phyloP scores from a whole-genome alignment of 2,113 vertebrate genomes.

The Pituophis catenifer region DNA sequence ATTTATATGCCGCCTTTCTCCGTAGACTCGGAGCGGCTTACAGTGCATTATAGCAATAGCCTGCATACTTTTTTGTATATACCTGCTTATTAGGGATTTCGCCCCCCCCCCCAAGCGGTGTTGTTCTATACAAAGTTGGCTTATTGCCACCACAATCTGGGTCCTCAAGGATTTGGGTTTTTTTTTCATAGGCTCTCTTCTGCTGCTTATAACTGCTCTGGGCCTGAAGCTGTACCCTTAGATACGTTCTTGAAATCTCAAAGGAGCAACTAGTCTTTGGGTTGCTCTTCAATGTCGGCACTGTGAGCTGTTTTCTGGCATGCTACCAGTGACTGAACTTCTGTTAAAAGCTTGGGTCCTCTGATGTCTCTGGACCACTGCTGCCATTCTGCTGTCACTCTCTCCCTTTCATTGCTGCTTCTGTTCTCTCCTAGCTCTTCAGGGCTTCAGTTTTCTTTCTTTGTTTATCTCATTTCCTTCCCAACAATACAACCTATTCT shows the following conservation, averaged over 20 bases:
- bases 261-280: background rate
- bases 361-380: background rate
- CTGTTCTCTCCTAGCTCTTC: background rate
- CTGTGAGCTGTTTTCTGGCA: background rate
- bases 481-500: background rate
- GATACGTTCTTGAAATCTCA: background rate
- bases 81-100: too few species aligned
- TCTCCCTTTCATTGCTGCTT: background rate
- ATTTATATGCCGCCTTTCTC: too few species aligned
- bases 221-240: background rate
- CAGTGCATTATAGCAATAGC: too few species aligned
- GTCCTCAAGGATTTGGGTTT: background rate
- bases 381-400: background rate
- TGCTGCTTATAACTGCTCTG: background rate
- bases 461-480: background rate
- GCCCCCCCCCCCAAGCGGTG: too few species aligned
- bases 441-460: background rate
- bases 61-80: too few species aligned
- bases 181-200: background rate
- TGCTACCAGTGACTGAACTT: background rate
- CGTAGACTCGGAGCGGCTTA: too few species aligned
- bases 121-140: too few species aligned
- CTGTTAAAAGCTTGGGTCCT: background rate
- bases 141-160: too few species aligned
- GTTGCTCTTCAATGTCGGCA: background rate